Evolutionary conservation across 2,888 invertebrate species (phyloP).

Genomic region (Apomyelois bistriatella): DNA sequence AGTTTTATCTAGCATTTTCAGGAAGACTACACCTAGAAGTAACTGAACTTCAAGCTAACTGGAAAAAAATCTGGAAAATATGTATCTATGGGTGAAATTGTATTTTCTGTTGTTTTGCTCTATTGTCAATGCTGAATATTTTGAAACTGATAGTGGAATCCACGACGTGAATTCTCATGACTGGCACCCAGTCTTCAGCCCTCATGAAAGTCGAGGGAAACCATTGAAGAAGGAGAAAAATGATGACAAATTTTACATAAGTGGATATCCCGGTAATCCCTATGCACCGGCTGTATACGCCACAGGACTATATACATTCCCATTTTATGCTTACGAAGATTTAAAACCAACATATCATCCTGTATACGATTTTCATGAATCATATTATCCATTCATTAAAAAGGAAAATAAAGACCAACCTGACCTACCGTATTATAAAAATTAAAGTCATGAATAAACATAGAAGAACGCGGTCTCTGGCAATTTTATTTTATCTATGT

Average conservation of each 20-base stretch:
- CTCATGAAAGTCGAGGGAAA: slow-evolving; percentile 37
- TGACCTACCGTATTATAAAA: neutral
- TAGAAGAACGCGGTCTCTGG: too few species aligned
- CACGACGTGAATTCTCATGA: slow-evolving; percentile 20
- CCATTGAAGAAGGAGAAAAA: slow-evolving; percentile 40
- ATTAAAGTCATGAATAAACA: neutral
- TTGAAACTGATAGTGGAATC: neutral
- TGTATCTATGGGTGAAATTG: neutral
- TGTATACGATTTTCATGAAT: slow-evolving; percentile 30
- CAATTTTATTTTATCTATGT: too few species aligned
- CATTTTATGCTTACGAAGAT: slow-evolving; percentile 38
- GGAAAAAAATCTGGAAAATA: neutral
- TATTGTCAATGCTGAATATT: neutral
- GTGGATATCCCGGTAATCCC: slow-evolving; percentile 25
- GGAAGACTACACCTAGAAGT: too few species aligned
- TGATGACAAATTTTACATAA: slow-evolving; percentile 35
- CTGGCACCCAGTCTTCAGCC: slow-evolving; percentile 36
- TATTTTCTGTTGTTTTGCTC: neutral
- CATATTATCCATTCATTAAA: slow-evolving; percentile 17
- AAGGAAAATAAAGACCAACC: slow-evolving; percentile 3
- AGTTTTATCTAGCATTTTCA: neutral
- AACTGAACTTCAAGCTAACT: too few species aligned
- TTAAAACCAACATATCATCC: slow-evolving; percentile 29
- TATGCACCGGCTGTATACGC: slow-evolving; percentile 30
- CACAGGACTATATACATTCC: slow-evolving; percentile 40